A percentile compares a stretch with the other conserved stretches of the same genome.
Evolutionary conservation across 2,113 vertebrate genomes (phyloP).

Genomic region (Pyrgilauda ruficollis): DNA sequence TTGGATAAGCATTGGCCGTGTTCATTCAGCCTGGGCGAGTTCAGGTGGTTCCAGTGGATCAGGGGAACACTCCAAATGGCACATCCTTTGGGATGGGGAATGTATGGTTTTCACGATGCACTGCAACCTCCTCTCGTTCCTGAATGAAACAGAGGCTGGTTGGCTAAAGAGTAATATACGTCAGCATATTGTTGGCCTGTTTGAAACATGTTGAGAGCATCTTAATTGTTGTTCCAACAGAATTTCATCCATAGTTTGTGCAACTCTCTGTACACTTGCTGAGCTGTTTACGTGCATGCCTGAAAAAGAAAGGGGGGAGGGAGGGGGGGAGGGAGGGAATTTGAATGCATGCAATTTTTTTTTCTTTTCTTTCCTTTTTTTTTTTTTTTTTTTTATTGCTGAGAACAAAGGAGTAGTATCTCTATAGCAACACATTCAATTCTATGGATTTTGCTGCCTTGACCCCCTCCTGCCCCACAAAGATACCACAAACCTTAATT

Average conservation of each 20-base stretch:
- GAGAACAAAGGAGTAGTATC: conserved; percentile 74
- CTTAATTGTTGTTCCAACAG: conserved; percentile 69
- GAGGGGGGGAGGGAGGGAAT: conserved; percentile 27
- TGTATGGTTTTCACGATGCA: conserved; percentile 62
- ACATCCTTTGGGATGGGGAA: conserved; percentile 61
- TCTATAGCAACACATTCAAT: conserved; percentile 76
- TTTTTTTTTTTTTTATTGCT: conserved; percentile 56
- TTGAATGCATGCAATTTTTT: conserved; percentile 77
- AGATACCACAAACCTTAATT: conserved; percentile 29
- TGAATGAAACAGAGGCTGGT: conserved; percentile 64
- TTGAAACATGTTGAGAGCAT: conserved; percentile 67
- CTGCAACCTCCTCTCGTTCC: conserved; percentile 51
- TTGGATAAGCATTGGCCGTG: conserved; percentile 60
- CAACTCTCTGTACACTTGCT: conserved; percentile 69
- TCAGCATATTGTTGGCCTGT: conserved; percentile 75
- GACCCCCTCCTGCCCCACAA: not conserved
- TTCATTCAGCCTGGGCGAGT: conserved; percentile 65
- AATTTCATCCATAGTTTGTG: conserved; percentile 72
- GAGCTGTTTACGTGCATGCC: conserved; percentile 73
- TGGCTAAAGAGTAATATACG: conserved; percentile 73
- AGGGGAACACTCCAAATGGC: conserved; percentile 65
- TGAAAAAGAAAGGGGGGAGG: conserved; percentile 46
- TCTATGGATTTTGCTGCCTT: not conserved
- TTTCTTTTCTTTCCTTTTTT: conserved; percentile 38
- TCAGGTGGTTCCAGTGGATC: conserved; percentile 66